Conservation (phyloP, 2,888 invertebrate genomes). For the Alcis repandata region DNA sequence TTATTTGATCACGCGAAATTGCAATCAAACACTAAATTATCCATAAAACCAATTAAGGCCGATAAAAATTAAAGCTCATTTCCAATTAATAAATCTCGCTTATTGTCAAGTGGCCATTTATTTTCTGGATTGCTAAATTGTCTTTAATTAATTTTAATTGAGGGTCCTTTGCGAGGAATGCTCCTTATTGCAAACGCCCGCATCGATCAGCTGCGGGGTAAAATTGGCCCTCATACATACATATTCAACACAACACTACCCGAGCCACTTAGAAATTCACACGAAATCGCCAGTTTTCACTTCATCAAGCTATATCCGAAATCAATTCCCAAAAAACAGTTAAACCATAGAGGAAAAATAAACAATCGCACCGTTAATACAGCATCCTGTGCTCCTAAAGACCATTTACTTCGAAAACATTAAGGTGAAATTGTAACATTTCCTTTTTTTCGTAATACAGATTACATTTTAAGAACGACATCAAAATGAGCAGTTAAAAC, state of each 20-base stretch:
- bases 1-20: constrained; percentile 1
- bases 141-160: constrained; percentile 86
- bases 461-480: constrained; percentile 61
- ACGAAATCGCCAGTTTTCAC: constrained; percentile 61
- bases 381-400: constrained; percentile 61
- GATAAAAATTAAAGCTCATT: constrained; percentile 29
- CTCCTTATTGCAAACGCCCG: constrained; percentile 78
- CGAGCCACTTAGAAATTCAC: constrained; percentile 63
- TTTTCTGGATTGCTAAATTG: constrained; percentile 84
- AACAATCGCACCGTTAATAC: constrained; percentile 51
- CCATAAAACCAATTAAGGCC: constrained; percentile 26
- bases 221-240: constrained; percentile 68
- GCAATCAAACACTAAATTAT: constrained; percentile 19
- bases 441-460: constrained; percentile 58
- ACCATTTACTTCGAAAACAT: constrained; percentile 57
- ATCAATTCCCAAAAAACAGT: constrained; percentile 56
- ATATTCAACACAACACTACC: constrained; percentile 19
- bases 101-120: constrained; percentile 78
- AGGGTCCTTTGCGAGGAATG: constrained; percentile 78
- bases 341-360: constrained; percentile 60
- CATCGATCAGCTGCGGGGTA: constrained; percentile 67
- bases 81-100: constrained; percentile 75
- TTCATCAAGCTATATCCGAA: constrained; percentile 53
- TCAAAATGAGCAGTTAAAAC: constrained; percentile 64
- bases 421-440: constrained; percentile 66